These are phyloP conservation scores for Nettapus auritus DNA, from an alignment of 2,113 vertebrate genomes.

Conservation along the genomic window DNA sequence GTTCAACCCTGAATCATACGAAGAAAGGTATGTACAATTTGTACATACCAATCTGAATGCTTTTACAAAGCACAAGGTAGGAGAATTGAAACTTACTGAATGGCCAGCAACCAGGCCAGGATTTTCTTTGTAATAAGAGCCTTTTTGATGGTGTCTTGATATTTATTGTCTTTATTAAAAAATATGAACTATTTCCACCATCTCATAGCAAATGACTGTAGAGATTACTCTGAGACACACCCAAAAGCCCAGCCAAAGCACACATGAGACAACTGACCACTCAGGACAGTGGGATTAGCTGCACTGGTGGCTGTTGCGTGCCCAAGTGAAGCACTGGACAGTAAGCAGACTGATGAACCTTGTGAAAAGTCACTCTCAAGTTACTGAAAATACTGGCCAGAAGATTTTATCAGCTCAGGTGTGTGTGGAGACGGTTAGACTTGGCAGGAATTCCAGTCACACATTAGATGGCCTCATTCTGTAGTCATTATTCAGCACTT, in stretches of 20 bases:
- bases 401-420: slow-evolving; percentile 29
- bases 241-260: not conserved
- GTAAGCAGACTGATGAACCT: not conserved
- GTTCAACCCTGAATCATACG: fast-evolving
- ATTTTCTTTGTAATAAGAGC: not conserved
- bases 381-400: not conserved
- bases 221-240: not conserved
- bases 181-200: not conserved
- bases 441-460: slow-evolving; percentile 62
- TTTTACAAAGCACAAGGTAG: not conserved
- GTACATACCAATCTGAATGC: not conserved
- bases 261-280: not conserved
- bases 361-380: not conserved
- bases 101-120: fast-evolving
- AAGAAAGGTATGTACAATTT: too few relatives aligned
- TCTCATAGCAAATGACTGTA: not conserved
- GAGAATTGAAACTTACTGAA: not conserved
- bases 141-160: not conserved
- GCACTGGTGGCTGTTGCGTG: not conserved
- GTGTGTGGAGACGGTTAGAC: not conserved
- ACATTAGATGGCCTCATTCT: slow-evolving; percentile 45
- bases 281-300: not conserved
- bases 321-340: not conserved
- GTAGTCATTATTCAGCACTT: slow-evolving; percentile 69
- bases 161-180: not conserved